phyloP scores from a whole-genome alignment of 2,113 vertebrate species.

The Physeter macrocephalus region DNA sequence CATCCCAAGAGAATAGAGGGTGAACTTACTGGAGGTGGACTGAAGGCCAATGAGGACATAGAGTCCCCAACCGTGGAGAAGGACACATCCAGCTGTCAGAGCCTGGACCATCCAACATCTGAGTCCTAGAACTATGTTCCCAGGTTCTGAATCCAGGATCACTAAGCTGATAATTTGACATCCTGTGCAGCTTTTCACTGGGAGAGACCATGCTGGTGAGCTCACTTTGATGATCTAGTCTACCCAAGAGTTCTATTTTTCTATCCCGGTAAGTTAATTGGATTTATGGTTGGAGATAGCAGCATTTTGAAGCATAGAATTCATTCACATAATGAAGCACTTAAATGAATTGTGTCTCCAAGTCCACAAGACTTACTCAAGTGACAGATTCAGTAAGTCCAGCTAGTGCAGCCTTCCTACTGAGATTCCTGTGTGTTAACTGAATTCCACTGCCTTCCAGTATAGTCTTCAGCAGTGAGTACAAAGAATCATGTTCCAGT shows the following conservation, averaged over 20 bases:
- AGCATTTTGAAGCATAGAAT: neutral
- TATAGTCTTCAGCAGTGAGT: neutral
- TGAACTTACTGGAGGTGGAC: neutral
- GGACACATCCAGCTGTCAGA: neutral
- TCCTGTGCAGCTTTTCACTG: neutral
- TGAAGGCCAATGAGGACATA: neutral
- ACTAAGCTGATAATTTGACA: neutral
- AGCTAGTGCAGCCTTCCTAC: neutral
- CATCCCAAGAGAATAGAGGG: neutral
- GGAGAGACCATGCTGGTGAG: neutral
- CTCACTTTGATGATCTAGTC: neutral
- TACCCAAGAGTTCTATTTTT: neutral
- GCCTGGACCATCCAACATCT: neutral
- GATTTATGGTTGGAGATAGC: neutral
- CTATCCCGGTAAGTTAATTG: neutral
- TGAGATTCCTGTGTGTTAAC: neutral
- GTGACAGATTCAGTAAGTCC: neutral
- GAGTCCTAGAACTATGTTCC: neutral
- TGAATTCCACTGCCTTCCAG: neutral
- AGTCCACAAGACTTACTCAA: neutral
- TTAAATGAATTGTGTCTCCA: neutral
- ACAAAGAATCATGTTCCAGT: neutral
- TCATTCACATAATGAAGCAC: neutral
- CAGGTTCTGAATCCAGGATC: neutral
- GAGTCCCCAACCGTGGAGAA: neutral